Conservation (phyloP, 2,888 invertebrate genomes). For the Rhagophthalmus giganteus region DNA sequence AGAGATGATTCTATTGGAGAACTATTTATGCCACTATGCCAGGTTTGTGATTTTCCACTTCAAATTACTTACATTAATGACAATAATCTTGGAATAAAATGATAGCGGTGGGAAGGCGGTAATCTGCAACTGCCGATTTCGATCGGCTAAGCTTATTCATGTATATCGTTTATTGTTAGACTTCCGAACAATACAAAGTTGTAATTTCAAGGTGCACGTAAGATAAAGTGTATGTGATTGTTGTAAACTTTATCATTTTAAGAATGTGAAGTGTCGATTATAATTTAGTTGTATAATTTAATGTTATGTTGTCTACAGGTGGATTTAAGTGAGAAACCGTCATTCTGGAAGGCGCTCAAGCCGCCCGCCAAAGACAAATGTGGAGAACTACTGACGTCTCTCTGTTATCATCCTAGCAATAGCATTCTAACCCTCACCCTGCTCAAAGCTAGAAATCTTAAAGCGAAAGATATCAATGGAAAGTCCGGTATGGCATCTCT, state of each 20-base stretch:
- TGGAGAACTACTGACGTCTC: slow-evolving; percentile 86
- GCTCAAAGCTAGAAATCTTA: slow-evolving; percentile 90
- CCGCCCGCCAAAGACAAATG: slow-evolving; percentile 93
- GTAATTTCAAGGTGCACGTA: too few relatives aligned
- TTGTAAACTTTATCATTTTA: too few relatives aligned
- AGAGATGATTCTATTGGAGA: slow-evolving; percentile 93
- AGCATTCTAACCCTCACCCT: slow-evolving; percentile 88
- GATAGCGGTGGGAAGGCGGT: too few relatives aligned
- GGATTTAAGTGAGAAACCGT: slow-evolving; percentile 87
- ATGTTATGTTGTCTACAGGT: slow-evolving; percentile 72
- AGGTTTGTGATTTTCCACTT: slow-evolving; percentile 51
- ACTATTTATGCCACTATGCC: slow-evolving; percentile 87
- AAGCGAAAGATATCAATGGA: slow-evolving; percentile 95
- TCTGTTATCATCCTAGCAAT: slow-evolving; percentile 95
- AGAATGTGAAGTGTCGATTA: too few relatives aligned
- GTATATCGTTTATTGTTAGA: too few relatives aligned
- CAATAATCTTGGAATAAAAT: too few relatives aligned
- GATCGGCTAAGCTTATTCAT: too few relatives aligned
- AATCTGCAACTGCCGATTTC: too few relatives aligned
- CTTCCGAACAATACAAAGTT: too few relatives aligned
- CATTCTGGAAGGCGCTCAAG: slow-evolving; percentile 92
- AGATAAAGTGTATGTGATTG: too few relatives aligned
- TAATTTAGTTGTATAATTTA: too few relatives aligned
- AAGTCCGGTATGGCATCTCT: slow-evolving; percentile 73
- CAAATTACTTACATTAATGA: not conserved